phyloP scores from a whole-genome alignment of 2,113 vertebrate genomes.

The Colinus virginianus region DNA sequence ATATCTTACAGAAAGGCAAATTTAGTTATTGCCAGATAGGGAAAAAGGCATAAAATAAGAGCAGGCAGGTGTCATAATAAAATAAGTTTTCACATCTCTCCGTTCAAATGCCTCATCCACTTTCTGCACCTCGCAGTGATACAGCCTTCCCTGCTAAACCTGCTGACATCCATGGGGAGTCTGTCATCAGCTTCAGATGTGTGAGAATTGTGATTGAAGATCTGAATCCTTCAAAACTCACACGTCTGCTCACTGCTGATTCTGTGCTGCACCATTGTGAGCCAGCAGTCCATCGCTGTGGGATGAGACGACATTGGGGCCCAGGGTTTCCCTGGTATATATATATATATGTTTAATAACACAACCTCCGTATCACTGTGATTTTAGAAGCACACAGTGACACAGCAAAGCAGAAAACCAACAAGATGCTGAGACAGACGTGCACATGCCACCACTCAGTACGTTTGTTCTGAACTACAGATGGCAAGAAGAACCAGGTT shows the following conservation, averaged over 20 bases:
- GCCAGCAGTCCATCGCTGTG: background rate
- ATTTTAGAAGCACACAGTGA: background rate
- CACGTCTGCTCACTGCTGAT: background rate
- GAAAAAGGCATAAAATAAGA: background rate
- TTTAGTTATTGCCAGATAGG: background rate
- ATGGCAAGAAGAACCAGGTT: background rate
- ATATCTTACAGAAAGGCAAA: background rate
- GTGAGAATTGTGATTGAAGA: background rate
- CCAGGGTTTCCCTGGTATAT: background rate
- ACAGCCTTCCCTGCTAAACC: background rate
- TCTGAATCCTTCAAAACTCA: background rate
- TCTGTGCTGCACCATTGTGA: background rate
- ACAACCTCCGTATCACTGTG: background rate
- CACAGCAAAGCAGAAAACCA: background rate
- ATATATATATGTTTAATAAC: background rate
- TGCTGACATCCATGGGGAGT: background rate
- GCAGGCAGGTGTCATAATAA: background rate
- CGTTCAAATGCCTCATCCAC: background rate
- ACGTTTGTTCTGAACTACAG: background rate
- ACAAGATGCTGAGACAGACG: background rate
- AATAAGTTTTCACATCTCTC: background rate
- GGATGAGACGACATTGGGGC: background rate
- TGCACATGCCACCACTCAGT: accelerated
- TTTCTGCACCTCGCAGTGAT: background rate
- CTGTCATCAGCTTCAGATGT: background rate